Conservation (phyloP, 92 coral and sea anemone species). For the Parazoanthus swiftii region DNA sequence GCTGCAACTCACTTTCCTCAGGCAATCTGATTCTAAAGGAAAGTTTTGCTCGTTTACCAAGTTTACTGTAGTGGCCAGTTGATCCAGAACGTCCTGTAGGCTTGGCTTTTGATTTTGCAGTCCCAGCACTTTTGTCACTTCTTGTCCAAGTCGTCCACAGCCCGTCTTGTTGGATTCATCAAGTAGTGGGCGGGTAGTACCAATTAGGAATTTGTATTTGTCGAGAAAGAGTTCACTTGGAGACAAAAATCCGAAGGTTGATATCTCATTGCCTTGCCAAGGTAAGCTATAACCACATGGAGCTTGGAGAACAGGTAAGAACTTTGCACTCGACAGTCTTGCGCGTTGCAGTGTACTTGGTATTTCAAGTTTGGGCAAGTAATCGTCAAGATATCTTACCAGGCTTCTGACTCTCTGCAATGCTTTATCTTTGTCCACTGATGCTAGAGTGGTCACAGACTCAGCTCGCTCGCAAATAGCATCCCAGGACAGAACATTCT, state of each 20-base stretch:
- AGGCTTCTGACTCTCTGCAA: constrained; percentile 63
- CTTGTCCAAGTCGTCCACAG: constrained; percentile 76
- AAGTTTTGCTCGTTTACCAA: constrained; percentile 48
- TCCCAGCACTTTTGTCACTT: constrained; percentile 69
- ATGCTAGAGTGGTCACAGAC: constrained; percentile 63
- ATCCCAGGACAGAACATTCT: constrained; percentile 74
- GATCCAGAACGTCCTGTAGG: constrained; percentile 71
- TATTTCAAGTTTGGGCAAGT: constrained; percentile 53
- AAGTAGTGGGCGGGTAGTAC: constrained; percentile 75
- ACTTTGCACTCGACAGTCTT: constrained; percentile 60
- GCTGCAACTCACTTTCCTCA: constrained; percentile 63
- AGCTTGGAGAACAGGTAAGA: constrained; percentile 76
- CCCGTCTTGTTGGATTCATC: constrained; percentile 87
- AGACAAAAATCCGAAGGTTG: constrained; percentile 48
- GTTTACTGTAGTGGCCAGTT: constrained; percentile 78
- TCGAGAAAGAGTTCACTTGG: constrained; percentile 69
- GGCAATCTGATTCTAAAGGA: constrained; percentile 55
- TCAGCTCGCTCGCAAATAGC: constrained; percentile 86
- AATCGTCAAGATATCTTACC: constrained; percentile 68
- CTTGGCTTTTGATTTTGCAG: constrained; percentile 51
- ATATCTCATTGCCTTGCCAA: constrained; percentile 77
- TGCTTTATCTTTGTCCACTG: constrained; percentile 55
- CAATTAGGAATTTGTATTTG: constrained; percentile 63
- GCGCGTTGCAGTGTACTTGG: constrained; percentile 56
- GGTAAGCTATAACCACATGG: constrained; percentile 75